phyloP scores from a whole-genome alignment of 2,888 invertebrate species.

The Polymixis flavicincta region DNA sequence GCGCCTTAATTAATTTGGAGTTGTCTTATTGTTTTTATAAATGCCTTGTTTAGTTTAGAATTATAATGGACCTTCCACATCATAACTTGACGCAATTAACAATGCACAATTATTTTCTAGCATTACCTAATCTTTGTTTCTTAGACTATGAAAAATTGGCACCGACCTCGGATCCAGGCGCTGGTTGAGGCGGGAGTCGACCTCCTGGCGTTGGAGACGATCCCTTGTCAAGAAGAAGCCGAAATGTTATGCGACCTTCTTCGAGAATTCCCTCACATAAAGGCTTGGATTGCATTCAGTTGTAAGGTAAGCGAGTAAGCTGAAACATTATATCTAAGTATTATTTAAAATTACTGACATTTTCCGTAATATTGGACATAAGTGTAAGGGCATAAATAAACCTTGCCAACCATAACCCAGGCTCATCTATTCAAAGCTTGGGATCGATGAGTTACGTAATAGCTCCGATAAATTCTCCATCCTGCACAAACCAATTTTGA shows the following conservation, averaged over 20 bases:
- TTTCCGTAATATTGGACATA: slow-evolving; percentile 24
- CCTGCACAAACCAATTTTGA: slow-evolving; percentile 46
- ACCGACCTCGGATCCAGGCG: slow-evolving; percentile 94
- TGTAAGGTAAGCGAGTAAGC: slow-evolving; percentile 92
- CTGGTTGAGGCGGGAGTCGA: slow-evolving; percentile 95
- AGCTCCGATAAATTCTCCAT: slow-evolving; percentile 53
- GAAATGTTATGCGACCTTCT: slow-evolving; percentile 95
- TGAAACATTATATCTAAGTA: slow-evolving; percentile 5
- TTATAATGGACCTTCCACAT: slow-evolving; percentile 10
- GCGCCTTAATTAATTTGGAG: slow-evolving; percentile 66
- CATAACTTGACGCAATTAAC: background rate
- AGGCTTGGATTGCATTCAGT: slow-evolving; percentile 97
- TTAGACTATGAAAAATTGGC: slow-evolving; percentile 94
- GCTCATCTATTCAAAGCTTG: slow-evolving; percentile 45
- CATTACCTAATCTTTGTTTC: background rate
- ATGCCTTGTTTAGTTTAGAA: slow-evolving; percentile 32
- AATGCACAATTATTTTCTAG: background rate
- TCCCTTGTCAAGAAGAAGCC: slow-evolving; percentile 96
- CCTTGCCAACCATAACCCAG: slow-evolving; percentile 41
- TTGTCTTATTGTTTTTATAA: slow-evolving; percentile 53
- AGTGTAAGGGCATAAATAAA: slow-evolving; percentile 49
- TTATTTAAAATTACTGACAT: slow-evolving; percentile 17
- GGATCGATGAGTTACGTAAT: slow-evolving; percentile 52
- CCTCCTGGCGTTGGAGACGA: slow-evolving; percentile 97
- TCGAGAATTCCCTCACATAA: slow-evolving; percentile 94